Conservation (phyloP, 2,797 vertebrate species). For the Phalanger gymnotis region DNA sequence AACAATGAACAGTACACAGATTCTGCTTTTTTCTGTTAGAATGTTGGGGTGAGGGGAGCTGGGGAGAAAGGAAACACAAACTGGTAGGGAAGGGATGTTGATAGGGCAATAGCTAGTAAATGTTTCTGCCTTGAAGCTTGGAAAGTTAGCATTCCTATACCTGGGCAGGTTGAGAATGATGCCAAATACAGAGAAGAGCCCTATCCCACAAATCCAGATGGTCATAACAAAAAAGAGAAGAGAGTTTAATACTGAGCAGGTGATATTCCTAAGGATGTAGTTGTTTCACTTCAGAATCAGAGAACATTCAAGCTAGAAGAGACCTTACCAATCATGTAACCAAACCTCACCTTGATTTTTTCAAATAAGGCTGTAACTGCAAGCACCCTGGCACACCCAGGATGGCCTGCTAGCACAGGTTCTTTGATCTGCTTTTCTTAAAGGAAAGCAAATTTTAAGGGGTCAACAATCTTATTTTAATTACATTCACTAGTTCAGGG, state of each 20-base stretch:
- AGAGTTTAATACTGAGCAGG: background rate
- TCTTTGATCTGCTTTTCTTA: too few relatives aligned
- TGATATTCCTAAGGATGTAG: background rate
- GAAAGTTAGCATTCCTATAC: background rate
- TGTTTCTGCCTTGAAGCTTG: background rate
- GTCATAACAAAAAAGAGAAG: background rate
- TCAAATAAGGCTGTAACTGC: background rate
- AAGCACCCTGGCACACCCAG: too few relatives aligned
- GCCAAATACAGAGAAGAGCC: background rate
- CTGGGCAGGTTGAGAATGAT: background rate
- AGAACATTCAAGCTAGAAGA: background rate
- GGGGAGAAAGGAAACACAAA: background rate
- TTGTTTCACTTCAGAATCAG: background rate
- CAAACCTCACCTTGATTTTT: background rate
- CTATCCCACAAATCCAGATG: background rate
- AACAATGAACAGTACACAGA: background rate
- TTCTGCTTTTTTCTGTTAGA: background rate
- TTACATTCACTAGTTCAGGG: too few relatives aligned
- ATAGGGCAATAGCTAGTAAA: background rate
- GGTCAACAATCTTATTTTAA: too few relatives aligned
- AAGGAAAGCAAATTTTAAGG: too few relatives aligned
- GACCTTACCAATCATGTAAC: background rate
- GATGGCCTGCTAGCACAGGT: too few relatives aligned
- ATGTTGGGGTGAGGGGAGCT: background rate
- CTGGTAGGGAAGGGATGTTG: background rate